Base-by-base conservation (phyloP, 2,888 invertebrate species). In the Ceriagrion tenellum region DNA sequence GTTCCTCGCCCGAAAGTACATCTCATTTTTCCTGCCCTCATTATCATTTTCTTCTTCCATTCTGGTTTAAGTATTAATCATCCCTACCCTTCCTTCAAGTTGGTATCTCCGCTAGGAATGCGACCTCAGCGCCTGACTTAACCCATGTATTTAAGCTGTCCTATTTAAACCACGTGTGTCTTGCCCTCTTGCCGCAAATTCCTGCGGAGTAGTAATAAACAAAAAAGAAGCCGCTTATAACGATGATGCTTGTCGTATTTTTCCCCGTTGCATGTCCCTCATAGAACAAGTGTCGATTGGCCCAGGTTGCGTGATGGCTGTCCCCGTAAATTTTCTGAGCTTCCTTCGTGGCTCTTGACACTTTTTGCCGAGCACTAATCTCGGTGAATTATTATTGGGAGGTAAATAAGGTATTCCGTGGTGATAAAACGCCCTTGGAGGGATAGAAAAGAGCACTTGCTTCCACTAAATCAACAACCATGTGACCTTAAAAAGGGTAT, bases 251-350 rank as follows among this genome's bases (percentile, higher is more conserved):
- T 81, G 26, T n/a, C 81, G 16, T 35, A 35, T 35, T 12, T 59
- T 35, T 0, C 35, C 10, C 18, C 81, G 16, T 35, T 16, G 30
- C 35, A 4, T 13, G 8, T 2, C 35, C 26, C 35, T n/a, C 35
- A 3, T 16, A 16, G n/a, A 81, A 81, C 81, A 81, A 81, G 81
- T 81, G 81, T 16, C 35, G 81, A 81, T 81, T 81, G 81, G 74
- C 13, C 74, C n/a, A 8, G 81, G 81, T 81, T 81, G 81, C 81
- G 35, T 81, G 81, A 81, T 81, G 81, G 81, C 12, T 81, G 81
- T 81, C 35, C 35, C 35, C 35, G 26, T 35, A 16, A 81, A 81
- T 35, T 35, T 81, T 16, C 26, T 69, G 10, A n/a, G 81, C 81
- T 35, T 35, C 13, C 35, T 81, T 18, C 81, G 13, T 35, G 35